Evolutionary conservation across 2,113 vertebrate species (phyloP).

Genomic region (Dinomys branickii): DNA sequence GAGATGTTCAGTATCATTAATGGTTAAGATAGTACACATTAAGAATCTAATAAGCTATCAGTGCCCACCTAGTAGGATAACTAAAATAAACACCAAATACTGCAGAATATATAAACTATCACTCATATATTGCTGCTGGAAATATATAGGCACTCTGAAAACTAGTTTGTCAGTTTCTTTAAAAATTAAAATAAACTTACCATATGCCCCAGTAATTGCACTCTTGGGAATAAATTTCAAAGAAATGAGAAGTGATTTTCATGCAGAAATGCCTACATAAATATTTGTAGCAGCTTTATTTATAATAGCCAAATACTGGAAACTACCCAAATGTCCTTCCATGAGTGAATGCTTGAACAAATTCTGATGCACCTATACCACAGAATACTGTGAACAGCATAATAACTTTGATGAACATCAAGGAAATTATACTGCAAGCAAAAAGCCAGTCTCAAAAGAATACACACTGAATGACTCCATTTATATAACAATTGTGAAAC

Average conservation of each 20-base stretch:
- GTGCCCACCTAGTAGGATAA: not conserved
- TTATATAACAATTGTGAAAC: constrained; percentile 46
- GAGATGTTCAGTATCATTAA: constrained; percentile 37
- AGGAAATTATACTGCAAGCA: constrained; percentile 18
- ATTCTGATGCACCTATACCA: not conserved
- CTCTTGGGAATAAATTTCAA: not conserved
- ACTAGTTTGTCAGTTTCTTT: constrained; percentile 30
- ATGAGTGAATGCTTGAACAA: constrained; percentile 7
- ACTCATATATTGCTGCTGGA: not conserved
- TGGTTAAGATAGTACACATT: not conserved
- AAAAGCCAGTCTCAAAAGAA: constrained; percentile 43
- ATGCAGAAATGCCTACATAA: not conserved
- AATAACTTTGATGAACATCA: not conserved
- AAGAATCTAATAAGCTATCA: not conserved
- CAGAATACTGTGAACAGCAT: constrained; percentile 30
- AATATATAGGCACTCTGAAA: not conserved
- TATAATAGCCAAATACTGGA: not conserved
- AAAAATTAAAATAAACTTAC: constrained; percentile 23
- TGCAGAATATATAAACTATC: not conserved
- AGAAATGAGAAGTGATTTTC: constrained; percentile 49
- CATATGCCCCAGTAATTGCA: not conserved
- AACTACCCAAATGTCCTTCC: constrained; percentile 1
- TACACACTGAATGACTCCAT: constrained; percentile 14
- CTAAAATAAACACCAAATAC: constrained; percentile 8
- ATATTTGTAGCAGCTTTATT: constrained; percentile 32